These are phyloP conservation scores for Delichon dasypus DNA, from an alignment of 2,797 vertebrate species.

Conservation along the genomic window DNA sequence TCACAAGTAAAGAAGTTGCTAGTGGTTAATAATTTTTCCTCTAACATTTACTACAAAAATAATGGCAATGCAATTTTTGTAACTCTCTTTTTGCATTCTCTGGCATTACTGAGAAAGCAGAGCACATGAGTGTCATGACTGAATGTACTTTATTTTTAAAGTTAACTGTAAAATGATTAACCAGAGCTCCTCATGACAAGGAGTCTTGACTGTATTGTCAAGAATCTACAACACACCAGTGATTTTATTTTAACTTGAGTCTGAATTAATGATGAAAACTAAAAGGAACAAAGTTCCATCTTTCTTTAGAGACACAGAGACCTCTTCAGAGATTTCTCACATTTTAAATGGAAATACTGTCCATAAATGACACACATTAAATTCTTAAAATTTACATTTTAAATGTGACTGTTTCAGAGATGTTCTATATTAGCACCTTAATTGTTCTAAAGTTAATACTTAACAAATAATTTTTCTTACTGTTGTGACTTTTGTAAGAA, in stretches of 20 bases:
- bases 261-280: background rate
- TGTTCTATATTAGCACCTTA: background rate
- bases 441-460: background rate
- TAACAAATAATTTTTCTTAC: background rate
- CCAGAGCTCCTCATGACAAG: background rate
- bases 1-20: background rate
- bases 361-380: background rate
- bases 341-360: background rate
- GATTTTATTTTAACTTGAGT: background rate
- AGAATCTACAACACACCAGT: background rate
- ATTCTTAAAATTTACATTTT: background rate
- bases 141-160: background rate
- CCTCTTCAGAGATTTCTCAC: background rate
- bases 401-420: background rate
- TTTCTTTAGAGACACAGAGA: background rate
- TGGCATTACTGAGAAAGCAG: background rate
- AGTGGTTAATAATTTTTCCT: background rate
- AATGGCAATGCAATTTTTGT: background rate
- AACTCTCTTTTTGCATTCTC: background rate
- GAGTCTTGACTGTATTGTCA: background rate
- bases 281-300: background rate
- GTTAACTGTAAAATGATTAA: background rate
- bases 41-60: background rate
- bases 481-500: background rate
- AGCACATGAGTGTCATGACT: background rate